Evolutionary conservation across 2,888 invertebrate species (phyloP), one percentile per base, ranked within the genome.

Genomic region (Rhaphigaster nebulosa): DNA sequence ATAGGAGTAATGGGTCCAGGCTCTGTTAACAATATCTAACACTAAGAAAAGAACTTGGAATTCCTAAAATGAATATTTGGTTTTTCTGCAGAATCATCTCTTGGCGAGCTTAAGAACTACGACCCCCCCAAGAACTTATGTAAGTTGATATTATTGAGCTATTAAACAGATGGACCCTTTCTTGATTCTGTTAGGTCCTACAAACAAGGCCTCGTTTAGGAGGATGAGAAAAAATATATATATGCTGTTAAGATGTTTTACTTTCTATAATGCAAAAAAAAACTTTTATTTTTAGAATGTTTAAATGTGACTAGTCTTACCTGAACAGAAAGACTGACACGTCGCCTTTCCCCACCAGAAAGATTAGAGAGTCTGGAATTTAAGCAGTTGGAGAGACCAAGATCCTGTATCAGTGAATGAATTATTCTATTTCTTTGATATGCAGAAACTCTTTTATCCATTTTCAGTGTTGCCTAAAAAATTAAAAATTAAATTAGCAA

Each of bases 321-420:
- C 95, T 98, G 98, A 90, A 97, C 97, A 90, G 98, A 98, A 92
- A 99, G 95, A 8, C 98, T 96, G 0, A 98, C 95, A 92, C 98
- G 95, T 93, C 98, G 97, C 93, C 96, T 95, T 94, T 99, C 98
- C 0, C 99, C 99, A 0, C 98, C 98, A 1, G 98, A 98, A 70
- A 98, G 94, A 23, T 96, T 95, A 93, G 96, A 96, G 50, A 98
- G 94, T 92, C 96, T 95, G 0, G 97, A 97, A 92, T 96, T 94
- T 0, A 95, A 95, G 93, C 97, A 97, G 93, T 96, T 96, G 23
- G 94, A 94, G 13, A 99, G 95, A 0, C 97, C 97, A 41, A 98
- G 95, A 90, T 96, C 96, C 0, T 94, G 94, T 13, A 96, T 93
- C n/a, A 96, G 93, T 45, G 94, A 94, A 20, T 94, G 93, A 87